Conservation (phyloP, 2,797 vertebrate species). For the Dendrocincla fuliginosa region DNA sequence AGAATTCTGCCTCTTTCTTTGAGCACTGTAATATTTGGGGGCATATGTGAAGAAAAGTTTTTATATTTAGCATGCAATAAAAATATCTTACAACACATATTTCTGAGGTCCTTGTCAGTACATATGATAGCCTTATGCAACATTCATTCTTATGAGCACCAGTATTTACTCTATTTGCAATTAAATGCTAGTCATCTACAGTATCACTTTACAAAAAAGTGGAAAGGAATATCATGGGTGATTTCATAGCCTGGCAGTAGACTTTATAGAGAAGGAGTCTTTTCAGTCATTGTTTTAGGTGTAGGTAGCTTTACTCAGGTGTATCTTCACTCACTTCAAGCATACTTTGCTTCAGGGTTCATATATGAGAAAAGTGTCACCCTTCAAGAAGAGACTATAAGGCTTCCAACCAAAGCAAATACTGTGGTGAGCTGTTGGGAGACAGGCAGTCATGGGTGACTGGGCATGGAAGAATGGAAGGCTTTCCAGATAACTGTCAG, state of each 20-base stretch:
- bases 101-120: not conserved
- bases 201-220: not conserved
- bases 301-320: not conserved
- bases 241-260: not conserved
- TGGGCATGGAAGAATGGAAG: not conserved
- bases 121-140: not conserved
- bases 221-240: not conserved
- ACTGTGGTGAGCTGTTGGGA: not conserved
- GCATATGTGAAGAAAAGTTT: not conserved
- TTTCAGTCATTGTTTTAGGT: not conserved
- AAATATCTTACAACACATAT: not conserved
- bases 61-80: not conserved
- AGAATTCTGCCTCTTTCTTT: not conserved
- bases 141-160: not conserved
- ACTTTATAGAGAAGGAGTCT: not conserved
- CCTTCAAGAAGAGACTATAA: not conserved
- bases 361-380: not conserved
- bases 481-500: not conserved
- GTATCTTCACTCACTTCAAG: not conserved
- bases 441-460: not conserved
- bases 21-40: not conserved
- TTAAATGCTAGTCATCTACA: not conserved
- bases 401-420: not conserved
- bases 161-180: not conserved
- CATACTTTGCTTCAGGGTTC: not conserved